These are phyloP conservation scores for Tetropium fuscum DNA, from an alignment of 2,888 invertebrate genomes.

Conservation along the genomic window DNA sequence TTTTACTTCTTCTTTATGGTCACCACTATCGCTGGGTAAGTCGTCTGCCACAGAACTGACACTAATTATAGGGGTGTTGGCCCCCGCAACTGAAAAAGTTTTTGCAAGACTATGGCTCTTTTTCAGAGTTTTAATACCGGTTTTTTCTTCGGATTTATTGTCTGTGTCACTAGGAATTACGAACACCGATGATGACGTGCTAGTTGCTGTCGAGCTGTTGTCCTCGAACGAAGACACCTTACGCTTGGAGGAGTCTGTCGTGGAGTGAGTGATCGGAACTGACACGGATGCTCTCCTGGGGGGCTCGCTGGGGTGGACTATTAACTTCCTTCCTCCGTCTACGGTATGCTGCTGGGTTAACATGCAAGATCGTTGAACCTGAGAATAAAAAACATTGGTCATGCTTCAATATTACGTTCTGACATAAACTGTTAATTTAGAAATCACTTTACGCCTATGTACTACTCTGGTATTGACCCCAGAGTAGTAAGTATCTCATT, in stretches of 20 bases:
- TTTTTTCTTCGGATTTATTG: conserved; percentile 54
- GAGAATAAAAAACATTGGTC: conserved; percentile 52
- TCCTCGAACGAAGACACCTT: conserved; percentile 68
- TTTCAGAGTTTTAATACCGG: conserved; percentile 58
- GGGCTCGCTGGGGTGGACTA: conserved; percentile 60
- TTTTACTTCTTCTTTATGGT: conserved; percentile 36
- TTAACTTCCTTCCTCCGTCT: conserved; percentile 69
- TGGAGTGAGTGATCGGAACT: conserved; percentile 65
- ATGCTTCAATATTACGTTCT: too few relatives aligned
- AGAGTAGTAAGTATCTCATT: too few relatives aligned
- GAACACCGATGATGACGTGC: conserved; percentile 51
- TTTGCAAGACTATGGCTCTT: conserved; percentile 63
- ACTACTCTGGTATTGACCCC: too few relatives aligned
- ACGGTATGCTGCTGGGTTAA: conserved; percentile 77
- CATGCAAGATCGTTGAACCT: conserved; percentile 73
- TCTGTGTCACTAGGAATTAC: conserved; percentile 59
- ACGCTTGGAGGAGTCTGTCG: conserved; percentile 58
- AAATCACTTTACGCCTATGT: too few relatives aligned
- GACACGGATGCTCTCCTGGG: conserved; percentile 64
- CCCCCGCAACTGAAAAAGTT: conserved; percentile 63
- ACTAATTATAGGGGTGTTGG: conserved; percentile 74
- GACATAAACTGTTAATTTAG: too few relatives aligned
- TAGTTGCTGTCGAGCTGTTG: conserved; percentile 53
- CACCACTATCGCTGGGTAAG: conserved; percentile 47
- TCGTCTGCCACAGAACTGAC: conserved; percentile 80